phyloP scores from a whole-genome alignment of 1,140 invertebrate genomes.

The Planococcus citri region DNA sequence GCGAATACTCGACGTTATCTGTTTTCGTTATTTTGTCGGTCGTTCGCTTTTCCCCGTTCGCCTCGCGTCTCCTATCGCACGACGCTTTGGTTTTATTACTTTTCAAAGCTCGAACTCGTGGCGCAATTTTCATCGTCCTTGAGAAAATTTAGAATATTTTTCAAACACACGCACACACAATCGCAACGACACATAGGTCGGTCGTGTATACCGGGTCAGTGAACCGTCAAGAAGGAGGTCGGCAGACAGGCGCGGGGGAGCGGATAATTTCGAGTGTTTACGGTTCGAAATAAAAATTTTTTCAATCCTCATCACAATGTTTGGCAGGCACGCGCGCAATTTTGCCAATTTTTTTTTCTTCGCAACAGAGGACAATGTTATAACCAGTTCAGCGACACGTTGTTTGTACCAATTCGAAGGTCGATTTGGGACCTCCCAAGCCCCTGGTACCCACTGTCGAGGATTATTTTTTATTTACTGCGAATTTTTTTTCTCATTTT shows the following conservation, averaged over 20 bases:
- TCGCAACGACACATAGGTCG: no score
- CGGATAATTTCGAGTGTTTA: no score
- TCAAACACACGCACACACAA: no score
- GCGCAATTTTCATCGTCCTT: neutral
- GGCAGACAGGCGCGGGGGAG: no score
- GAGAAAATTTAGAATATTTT: neutral
- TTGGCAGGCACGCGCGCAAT: neutral
- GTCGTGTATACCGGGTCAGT: neutral
- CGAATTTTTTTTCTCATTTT: no score
- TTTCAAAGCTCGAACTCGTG: conserved; percentile 4
- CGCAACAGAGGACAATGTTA: neutral
- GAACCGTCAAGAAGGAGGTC: no score
- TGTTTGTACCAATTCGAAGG: neutral
- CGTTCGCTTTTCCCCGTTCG: neutral
- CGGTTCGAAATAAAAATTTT: no score
- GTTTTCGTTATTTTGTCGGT: neutral
- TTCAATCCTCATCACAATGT: neutral
- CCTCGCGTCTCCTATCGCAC: neutral
- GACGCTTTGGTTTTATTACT: neutral
- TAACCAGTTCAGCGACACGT: neutral
- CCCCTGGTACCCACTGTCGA: no score
- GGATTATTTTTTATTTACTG: no score
- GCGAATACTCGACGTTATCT: neutral
- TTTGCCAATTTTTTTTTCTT: no score
- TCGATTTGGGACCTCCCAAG: no score